Evolutionary conservation across 2,888 invertebrate genomes (phyloP), one percentile per base, ranked within the genome.

Genomic region (Drosophila vallismaia): DNA sequence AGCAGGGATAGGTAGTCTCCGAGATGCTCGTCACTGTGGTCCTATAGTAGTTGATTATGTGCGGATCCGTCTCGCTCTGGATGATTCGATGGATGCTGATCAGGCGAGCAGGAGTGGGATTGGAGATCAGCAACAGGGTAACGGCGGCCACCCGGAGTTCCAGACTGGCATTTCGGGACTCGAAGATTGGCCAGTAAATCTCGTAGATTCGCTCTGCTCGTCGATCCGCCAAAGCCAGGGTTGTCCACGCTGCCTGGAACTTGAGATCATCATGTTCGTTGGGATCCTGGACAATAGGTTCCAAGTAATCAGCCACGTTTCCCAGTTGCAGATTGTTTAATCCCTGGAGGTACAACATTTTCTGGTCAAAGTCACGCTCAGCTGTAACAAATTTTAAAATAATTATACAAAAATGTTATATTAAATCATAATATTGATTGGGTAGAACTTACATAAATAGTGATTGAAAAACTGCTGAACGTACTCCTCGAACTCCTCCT

Each of bases 301-400:
- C 92, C 70, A 93, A 86, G 77, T 93, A 93, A 51, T 92, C 92
- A 31, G 92, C 90, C 2, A 94, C 94, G 81, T 93, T 92, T 4
- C 93, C 93, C 28, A 94, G 80, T 75, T 94, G 93, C 58, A 94
- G 92, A 77, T 95, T 96, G 70, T 94, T 94, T 0, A 95, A 90
- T 0, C 95, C 95, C 89, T 95, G 94, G 0, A 95, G 92, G 93
- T 95, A 95, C 3, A 95, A 90, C 93, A 95, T 93, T 68, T 95
- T 93, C 73, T 94, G 94, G 62, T 94, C 92, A 74, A 95, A 95
- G 77, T 94, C 93, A 0, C 93, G 93, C 50, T 94, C 94, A 75
- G 93, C 95, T 95, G 89, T 75, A 87, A 79, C 19, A 19, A 31
- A 14, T 0, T 50, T n/a, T n/a, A 46, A 7, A 6, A 36, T 10